A percentile compares a stretch with the other conserved stretches of the same genome.
Evolutionary conservation across 2,113 vertebrate genomes (phyloP).

Genomic region (Atractosteus spatula): DNA sequence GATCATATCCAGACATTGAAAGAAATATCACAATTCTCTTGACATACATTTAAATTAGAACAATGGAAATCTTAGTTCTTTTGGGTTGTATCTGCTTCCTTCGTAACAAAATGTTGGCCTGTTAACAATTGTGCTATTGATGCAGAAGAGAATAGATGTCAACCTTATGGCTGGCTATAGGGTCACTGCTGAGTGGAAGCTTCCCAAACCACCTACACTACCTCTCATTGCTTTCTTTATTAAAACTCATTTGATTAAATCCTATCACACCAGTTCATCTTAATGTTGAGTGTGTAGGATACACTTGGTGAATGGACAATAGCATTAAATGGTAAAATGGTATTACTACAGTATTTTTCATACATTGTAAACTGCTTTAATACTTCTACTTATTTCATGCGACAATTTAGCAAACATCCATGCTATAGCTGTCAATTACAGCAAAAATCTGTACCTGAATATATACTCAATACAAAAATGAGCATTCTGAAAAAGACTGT

Average conservation of each 20-base stretch:
- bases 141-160: constrained; percentile 48
- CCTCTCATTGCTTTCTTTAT: constrained; percentile 35
- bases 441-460: too few relatives aligned
- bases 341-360: too few relatives aligned
- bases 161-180: constrained; percentile 57
- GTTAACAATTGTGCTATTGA: constrained; percentile 59
- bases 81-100: constrained; percentile 40
- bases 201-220: constrained; percentile 56
- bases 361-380: too few relatives aligned
- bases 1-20: constrained; percentile 15
- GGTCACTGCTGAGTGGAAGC: constrained; percentile 59
- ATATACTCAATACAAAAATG: too few relatives aligned
- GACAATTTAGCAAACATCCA: too few relatives aligned
- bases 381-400: too few relatives aligned
- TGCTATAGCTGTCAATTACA: too few relatives aligned
- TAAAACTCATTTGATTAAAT: constrained; percentile 14
- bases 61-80: constrained; percentile 47
- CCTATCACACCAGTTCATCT: constrained; percentile 36
- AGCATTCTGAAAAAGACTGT: too few relatives aligned
- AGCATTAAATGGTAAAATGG: too few relatives aligned
- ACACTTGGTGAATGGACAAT: too few relatives aligned
- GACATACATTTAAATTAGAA: constrained; percentile 43
- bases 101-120: constrained; percentile 50
- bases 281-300: neutral
- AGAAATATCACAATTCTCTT: constrained; percentile 24